Evolutionary conservation across 2,888 invertebrate genomes (phyloP).

Genomic region (Autographa gamma): DNA sequence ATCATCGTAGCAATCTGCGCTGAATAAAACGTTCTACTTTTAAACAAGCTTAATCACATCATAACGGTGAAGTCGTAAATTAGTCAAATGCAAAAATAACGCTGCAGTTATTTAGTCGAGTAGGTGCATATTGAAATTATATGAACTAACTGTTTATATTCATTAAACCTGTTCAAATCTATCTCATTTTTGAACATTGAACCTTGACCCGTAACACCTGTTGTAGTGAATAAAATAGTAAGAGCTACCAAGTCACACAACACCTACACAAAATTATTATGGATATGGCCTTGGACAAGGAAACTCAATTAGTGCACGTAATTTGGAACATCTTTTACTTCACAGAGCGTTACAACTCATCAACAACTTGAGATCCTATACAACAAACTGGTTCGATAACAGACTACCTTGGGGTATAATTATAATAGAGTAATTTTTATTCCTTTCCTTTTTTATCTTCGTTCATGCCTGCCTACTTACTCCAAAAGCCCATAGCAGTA

Average conservation of each 20-base stretch:
- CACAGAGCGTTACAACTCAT: not conserved
- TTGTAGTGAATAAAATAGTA: slow-evolving; percentile 4
- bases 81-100: slow-evolving; percentile 1
- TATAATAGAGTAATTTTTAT: too few relatives aligned
- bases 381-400: not conserved
- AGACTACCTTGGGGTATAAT: not conserved
- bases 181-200: not conserved
- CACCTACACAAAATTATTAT: slow-evolving; percentile 4
- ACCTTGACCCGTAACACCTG: slow-evolving; percentile 1
- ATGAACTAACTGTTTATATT: not conserved
- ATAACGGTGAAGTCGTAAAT: slow-evolving; percentile 4
- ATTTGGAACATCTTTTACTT: slow-evolving; percentile 1
- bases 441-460: too few relatives aligned
- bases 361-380: not conserved
- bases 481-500: too few relatives aligned
- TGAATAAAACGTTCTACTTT: slow-evolving; percentile 4
- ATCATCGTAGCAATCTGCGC: not conserved
- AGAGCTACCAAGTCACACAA: slow-evolving; percentile 3
- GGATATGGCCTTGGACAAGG: slow-evolving; percentile 4
- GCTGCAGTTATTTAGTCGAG: not conserved
- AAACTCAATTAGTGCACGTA: slow-evolving; percentile 4
- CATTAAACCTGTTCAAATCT: not conserved
- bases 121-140: not conserved
- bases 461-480: too few relatives aligned
- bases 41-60: not conserved